Conservation (phyloP, 1,140 invertebrate species). For the Drosophila saltans region DNA sequence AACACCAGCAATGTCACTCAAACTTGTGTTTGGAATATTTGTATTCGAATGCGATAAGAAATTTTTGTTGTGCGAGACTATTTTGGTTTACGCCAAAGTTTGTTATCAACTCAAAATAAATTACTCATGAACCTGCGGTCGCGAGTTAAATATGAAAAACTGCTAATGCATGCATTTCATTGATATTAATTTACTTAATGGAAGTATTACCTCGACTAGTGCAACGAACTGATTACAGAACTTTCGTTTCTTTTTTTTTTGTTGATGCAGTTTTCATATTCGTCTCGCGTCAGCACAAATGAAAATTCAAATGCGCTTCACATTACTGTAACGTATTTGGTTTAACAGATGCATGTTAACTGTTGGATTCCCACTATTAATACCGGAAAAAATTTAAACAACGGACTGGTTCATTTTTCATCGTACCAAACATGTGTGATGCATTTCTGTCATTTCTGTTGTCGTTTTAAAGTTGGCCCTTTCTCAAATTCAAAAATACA, state of each 20-base stretch:
- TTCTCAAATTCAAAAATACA: no score
- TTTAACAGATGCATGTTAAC: no score
- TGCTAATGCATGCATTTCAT: neutral
- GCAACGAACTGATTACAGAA: neutral
- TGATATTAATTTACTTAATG: constrained; percentile 6
- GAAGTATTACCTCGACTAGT: neutral
- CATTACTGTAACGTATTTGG: no score
- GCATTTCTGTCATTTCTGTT: no score
- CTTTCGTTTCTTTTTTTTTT: neutral
- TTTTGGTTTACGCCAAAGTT: neutral
- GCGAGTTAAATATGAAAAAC: neutral
- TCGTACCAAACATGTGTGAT: no score
- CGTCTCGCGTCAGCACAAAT: constrained; percentile 1
- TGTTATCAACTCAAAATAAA: constrained; percentile 12
- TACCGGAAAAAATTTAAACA: no score
- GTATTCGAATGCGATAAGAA: constrained; percentile 5
- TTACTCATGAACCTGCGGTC: neutral
- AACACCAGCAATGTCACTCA: constrained; percentile 6
- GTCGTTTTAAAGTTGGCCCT: no score
- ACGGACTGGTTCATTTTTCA: no score
- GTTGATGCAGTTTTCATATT: neutral
- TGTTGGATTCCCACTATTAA: no score
- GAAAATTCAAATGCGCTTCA: no score
- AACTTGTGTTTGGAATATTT: neutral
- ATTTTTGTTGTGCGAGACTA: neutral